Percentiles rank a stretch among this genome's conserved stretches.
Evolutionary conservation across 2,888 invertebrate genomes (phyloP).

Genomic region (Noctua janthe): DNA sequence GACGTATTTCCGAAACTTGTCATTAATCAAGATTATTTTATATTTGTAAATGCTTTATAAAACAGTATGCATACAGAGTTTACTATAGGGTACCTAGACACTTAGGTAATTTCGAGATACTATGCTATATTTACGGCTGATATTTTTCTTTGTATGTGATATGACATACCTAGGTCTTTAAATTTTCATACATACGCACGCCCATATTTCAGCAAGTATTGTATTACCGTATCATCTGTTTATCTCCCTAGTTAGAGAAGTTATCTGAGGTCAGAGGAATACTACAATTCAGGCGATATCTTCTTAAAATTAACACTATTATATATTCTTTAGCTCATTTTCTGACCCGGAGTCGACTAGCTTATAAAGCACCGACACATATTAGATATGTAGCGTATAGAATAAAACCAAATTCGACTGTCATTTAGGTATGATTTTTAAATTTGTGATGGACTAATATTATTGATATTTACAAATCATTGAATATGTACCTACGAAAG

Average conservation of each 20-base stretch:
- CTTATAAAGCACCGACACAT: not conserved
- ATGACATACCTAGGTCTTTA: no score
- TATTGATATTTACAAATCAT: no score
- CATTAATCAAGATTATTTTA: slow-evolving; percentile 30
- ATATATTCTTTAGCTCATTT: not conserved
- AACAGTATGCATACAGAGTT: no score
- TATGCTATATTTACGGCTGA: no score
- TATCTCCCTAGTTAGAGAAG: slow-evolving; percentile 32
- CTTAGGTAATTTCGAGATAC: no score
- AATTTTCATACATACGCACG: not conserved
- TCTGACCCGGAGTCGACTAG: not conserved
- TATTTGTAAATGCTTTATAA: no score
- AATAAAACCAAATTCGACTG: not conserved
- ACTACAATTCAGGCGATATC: slow-evolving; percentile 36
- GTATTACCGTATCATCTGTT: slow-evolving; percentile 30
- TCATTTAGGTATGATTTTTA: not conserved
- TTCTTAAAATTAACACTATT: slow-evolving; percentile 19
- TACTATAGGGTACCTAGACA: no score
- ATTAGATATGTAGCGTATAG: not conserved
- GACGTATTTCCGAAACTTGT: not conserved
- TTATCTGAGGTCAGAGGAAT: slow-evolving; percentile 53
- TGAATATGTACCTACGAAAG: not conserved
- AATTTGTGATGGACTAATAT: not conserved
- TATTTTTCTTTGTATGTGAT: no score
- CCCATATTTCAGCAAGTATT: not conserved